Base-by-base conservation (phyloP, 2,113 vertebrate genomes). In the Fulmarus glacialis region DNA sequence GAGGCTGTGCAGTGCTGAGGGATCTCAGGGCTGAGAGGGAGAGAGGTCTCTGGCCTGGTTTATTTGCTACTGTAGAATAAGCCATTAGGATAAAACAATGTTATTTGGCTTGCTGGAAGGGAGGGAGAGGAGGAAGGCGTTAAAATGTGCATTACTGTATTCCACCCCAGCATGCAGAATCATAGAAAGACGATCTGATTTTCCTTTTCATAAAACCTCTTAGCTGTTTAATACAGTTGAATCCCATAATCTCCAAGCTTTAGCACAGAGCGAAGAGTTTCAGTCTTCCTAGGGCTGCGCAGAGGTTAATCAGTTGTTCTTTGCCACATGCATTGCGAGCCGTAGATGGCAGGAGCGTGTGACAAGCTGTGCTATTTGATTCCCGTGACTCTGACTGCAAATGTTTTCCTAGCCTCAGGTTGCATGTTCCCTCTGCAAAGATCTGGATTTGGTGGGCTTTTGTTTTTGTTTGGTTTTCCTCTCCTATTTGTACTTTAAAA, bases 381-480 rank as follows among this genome's bases (percentile, higher is more conserved):
- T 58, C 82, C 90, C 6, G 7, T 2, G 9, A 0, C 56, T 71
- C 82, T 16, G 6, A 6, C 79, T 43, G n/a, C 62, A 40, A 7
- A 23, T 12, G 12, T 45, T 80, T 52, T n/a, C 82, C 38, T 12
- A 30, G 6, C n/a, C 34, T 36, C 29, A 0, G 11, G 38, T 38
- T 73, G 47, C 19, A 2, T 1, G 23, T 79, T 59, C 34, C 55
- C n/a, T 15, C 70, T 23, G 45, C 43, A 9, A 43, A 26, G 72
- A 27, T 8, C 36, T 23, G 59, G 63, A 3, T 29, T 30, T 26
- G 58, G 71, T 26, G 63, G 52, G 10, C 30, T 93, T 66, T 56
- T 0, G 11, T 0, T 15, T 34, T 48, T 2, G 2, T 42, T 36
- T 38, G 6, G 6, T 30, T 16, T 9, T 2, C 13, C n/a, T 30